Evolutionary conservation across 1,140 invertebrate genomes (phyloP).

Genomic region (Oreohelix idahoensis): DNA sequence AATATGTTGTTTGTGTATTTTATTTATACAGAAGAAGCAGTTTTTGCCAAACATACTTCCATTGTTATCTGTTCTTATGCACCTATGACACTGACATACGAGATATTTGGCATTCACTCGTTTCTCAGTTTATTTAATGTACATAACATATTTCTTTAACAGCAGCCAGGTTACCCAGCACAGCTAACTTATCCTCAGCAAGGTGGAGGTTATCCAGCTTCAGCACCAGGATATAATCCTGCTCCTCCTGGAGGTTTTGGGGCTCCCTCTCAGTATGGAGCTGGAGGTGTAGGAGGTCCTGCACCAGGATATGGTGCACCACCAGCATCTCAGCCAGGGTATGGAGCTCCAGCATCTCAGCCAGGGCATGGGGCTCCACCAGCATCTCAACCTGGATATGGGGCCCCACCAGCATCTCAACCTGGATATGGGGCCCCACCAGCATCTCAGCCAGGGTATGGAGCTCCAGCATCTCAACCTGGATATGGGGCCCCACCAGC

Average conservation of each 20-base stretch:
- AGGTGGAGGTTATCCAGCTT: neutral
- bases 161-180: slow-evolving; percentile 27
- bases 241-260: slow-evolving; percentile 39
- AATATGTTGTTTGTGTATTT: no score
- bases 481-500: neutral
- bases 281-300: slow-evolving; percentile 24
- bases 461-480: neutral
- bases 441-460: neutral
- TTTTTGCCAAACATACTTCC: no score
- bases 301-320: slow-evolving; percentile 44
- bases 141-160: no score
- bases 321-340: neutral
- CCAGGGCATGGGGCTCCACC: neutral
- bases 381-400: slow-evolving; percentile 16
- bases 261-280: slow-evolving; percentile 17
- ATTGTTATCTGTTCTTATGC: no score
- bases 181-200: slow-evolving; percentile 41
- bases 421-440: slow-evolving; percentile 42
- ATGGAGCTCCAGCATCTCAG: neutral
- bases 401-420: neutral
- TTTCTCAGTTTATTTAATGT: neutral
- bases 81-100: no score
- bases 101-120: no score
- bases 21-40: no score
- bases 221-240: slow-evolving; percentile 24